A percentile compares a stretch with the other conserved stretches of the same genome.
These are phyloP conservation scores for Nomada goodeniana DNA, from an alignment of 2,888 invertebrate genomes.

Conservation along the genomic window DNA sequence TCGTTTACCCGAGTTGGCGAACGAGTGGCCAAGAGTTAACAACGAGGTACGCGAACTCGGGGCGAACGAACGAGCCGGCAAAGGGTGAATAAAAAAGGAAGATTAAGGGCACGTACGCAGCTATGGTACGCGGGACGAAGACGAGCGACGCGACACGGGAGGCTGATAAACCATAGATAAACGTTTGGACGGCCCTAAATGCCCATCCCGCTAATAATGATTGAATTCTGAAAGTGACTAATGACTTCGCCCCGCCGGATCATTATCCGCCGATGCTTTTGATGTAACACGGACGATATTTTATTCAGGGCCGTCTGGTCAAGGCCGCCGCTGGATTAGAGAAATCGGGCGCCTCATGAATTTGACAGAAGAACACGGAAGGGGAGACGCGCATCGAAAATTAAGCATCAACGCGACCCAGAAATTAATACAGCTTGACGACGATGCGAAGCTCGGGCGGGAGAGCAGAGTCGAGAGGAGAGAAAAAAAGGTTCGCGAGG, in stretches of 20 bases:
- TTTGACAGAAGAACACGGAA: not conserved
- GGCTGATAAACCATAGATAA: constrained; percentile 26
- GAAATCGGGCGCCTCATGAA: not conserved
- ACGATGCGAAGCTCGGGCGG: no score
- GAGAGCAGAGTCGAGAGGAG: no score
- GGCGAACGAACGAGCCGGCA: not conserved
- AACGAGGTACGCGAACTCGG: not conserved
- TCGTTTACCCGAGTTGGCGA: constrained; percentile 65
- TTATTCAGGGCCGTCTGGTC: constrained; percentile 14
- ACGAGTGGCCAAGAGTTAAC: constrained; percentile 44
- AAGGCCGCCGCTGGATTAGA: not conserved
- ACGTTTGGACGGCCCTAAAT: constrained; percentile 10
- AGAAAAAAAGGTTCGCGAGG: not conserved
- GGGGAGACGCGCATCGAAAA: not conserved
- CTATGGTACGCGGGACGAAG: not conserved
- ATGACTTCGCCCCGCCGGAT: constrained; percentile 20
- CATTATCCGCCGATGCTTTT: not conserved
- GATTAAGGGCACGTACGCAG: not conserved
- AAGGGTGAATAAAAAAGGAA: no score
- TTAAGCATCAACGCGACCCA: not conserved
- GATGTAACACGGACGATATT: not conserved
- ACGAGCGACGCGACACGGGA: not conserved
- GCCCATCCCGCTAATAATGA: constrained; percentile 12
- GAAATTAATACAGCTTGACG: not conserved
- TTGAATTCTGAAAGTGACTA: constrained; percentile 15